Percentiles rank a stretch among this genome's conserved stretches.
Conservation (phyloP, 2,113 vertebrate species). For the Psephotus haematonotus region DNA sequence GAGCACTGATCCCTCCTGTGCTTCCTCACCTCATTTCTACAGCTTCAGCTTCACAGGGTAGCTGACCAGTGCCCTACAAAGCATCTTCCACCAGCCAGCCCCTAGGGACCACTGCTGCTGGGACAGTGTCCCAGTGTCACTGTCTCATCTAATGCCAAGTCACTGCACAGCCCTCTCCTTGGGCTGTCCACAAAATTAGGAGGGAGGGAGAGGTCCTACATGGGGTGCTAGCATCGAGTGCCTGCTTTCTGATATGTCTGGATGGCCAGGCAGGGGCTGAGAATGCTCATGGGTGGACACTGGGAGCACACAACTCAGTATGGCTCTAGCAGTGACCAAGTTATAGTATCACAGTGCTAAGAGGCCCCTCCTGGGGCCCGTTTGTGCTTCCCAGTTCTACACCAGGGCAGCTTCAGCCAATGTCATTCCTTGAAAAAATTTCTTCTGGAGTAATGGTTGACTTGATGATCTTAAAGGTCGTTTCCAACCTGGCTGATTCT, state of each 20-base stretch:
- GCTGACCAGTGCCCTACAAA: neutral
- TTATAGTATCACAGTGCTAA: neutral
- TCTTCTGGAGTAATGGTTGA: neutral
- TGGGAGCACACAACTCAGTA: neutral
- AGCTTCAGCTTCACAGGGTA: neutral
- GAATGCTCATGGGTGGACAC: accelerated
- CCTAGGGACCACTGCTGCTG: neutral
- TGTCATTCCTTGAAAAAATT: neutral
- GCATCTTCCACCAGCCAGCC: neutral
- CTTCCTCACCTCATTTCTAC: neutral
- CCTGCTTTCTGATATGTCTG: neutral
- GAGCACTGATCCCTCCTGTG: neutral
- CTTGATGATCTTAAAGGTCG: neutral
- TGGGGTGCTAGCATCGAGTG: neutral
- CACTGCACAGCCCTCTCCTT: neutral
- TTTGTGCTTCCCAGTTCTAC: neutral
- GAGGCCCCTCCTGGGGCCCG: neutral
- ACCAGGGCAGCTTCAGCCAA: neutral
- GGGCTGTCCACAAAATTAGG: neutral
- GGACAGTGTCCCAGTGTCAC: neutral
- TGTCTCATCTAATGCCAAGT: neutral
- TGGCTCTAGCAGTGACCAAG: neutral
- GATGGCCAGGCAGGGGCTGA: no score
- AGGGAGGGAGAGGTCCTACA: neutral
- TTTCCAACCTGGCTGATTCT: neutral